These are phyloP conservation scores for Zaprionus vittiger DNA, from an alignment of 1,140 invertebrate species.

Conservation along the genomic window DNA sequence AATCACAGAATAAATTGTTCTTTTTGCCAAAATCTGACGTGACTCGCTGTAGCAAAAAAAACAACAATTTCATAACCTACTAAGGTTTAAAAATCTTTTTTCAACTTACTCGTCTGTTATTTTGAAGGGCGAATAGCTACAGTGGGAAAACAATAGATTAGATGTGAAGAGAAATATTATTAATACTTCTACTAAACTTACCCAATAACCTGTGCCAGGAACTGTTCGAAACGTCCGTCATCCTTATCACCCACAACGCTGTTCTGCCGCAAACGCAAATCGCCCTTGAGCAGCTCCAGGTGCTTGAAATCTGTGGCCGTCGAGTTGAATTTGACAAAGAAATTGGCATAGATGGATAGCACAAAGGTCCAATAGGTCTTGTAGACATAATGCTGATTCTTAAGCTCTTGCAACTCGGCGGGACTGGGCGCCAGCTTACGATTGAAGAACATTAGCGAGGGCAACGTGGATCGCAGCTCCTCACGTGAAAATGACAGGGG, in stretches of 20 bases:
- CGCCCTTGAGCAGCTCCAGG: constrained; percentile 72
- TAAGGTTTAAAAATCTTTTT: background rate
- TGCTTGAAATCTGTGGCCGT: constrained; percentile 61
- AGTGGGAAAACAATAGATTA: background rate
- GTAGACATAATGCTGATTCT: constrained; percentile 80
- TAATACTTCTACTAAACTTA: constrained; percentile 10
- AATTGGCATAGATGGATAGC: constrained; percentile 79
- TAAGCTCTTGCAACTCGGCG: constrained; percentile 71
- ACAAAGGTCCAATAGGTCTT: constrained; percentile 84
- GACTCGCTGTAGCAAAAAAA: background rate
- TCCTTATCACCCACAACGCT: constrained; percentile 74
- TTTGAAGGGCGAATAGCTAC: constrained; percentile 77
- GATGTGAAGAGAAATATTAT: background rate
- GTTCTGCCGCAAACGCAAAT: constrained; percentile 65
- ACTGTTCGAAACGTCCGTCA: constrained; percentile 75
- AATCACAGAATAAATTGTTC: background rate
- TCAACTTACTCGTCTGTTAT: constrained; percentile 78
- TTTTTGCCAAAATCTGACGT: background rate
- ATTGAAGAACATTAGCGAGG: constrained; percentile 81
- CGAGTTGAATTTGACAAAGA: constrained; percentile 78
- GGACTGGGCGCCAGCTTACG: constrained; percentile 76
- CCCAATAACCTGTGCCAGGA: constrained; percentile 79
- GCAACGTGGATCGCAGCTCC: constrained; percentile 74
- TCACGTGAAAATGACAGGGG: constrained; percentile 76
- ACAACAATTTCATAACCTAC: background rate